Base-by-base conservation (phyloP, 2,888 invertebrate species). In the Erebia palarica region DNA sequence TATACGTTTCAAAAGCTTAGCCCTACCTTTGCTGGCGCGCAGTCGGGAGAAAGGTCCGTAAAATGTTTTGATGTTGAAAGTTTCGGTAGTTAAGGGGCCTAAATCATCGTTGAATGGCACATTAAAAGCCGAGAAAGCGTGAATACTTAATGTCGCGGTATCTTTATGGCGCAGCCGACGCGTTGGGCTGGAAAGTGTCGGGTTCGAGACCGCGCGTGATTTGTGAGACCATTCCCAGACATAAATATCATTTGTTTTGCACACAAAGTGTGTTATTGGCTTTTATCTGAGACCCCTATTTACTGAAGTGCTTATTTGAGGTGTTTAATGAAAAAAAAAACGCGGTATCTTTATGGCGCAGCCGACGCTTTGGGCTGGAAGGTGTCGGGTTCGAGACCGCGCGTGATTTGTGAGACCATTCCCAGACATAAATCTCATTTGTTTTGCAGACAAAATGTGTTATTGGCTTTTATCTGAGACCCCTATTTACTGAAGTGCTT, bases 61-160 rank as follows among this genome's bases (percentile, higher is more conserved):
- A 36, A 36, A 36, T 36, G 36, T 36, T 36, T 36, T 36, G 36
- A 7, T 36, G 36, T 7, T 36, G 36, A 36, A 36, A 36, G 36
- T 36, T 36, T 36, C 36, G 7, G 36, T 36, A 36, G 14, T 1
- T 51, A 51, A 13, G n/a, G 16, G 16, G n/a, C 53, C 53, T 53
- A 16, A 53, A 53, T 53, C 53, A 53, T 58, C 5, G 21, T 14
- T 14, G 4, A 27, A 27, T 58, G 7, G 27, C 27, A 14, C 57
- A 27, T 36, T 36, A 7, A 36, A 58, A 27, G 27, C 57, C 21
- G 9, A 58, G 27, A 14, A 13, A 47, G 49, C 4, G 63, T 63
- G 47, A 63, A 63, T 63, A 47, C 16, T 63, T 63, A 63, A 64
- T 49, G 63, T 49, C 18, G 63, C 63, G 47, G 47, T 7, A 64